These are phyloP conservation scores for Cryptosula pallasiana DNA, from an alignment of 2,888 invertebrate genomes.

Conservation along the genomic window DNA sequence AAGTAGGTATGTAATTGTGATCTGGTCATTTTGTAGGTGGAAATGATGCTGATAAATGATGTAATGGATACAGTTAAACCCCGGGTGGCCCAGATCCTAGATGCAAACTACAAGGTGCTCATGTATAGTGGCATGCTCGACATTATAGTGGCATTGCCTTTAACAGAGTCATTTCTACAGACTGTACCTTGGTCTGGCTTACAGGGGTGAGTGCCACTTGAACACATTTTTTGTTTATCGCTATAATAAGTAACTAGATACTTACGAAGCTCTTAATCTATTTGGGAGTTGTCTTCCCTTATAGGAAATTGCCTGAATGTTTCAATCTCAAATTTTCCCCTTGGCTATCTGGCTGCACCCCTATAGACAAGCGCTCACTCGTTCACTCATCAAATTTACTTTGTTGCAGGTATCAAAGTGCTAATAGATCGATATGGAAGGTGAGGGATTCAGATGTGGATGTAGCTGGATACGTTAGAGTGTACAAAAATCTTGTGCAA, in stretches of 20 bases:
- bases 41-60: constrained; percentile 67
- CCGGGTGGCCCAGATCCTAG: constrained; percentile 46
- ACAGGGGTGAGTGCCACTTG: constrained; percentile 46
- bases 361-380: too few relatives aligned
- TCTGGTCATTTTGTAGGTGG: constrained; percentile 59
- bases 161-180: constrained; percentile 73
- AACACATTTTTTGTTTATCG: too few relatives aligned
- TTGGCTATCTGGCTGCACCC: too few relatives aligned
- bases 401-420: constrained; percentile 59
- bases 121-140: constrained; percentile 87
- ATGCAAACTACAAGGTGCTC: constrained; percentile 59
- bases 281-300: too few relatives aligned
- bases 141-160: constrained; percentile 80
- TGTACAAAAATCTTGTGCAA: constrained; percentile 43
- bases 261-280: too few relatives aligned
- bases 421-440: constrained; percentile 62
- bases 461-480: constrained; percentile 47
- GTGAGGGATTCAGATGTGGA: constrained; percentile 38
- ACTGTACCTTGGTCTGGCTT: constrained; percentile 66
- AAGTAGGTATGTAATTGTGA: too few relatives aligned
- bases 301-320: too few relatives aligned
- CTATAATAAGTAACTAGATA: too few relatives aligned
- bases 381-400: too few relatives aligned
- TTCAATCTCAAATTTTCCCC: too few relatives aligned
- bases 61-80: constrained; percentile 68